Conservation (phyloP, 2,888 invertebrate species). For the Hydriomena furcata region DNA sequence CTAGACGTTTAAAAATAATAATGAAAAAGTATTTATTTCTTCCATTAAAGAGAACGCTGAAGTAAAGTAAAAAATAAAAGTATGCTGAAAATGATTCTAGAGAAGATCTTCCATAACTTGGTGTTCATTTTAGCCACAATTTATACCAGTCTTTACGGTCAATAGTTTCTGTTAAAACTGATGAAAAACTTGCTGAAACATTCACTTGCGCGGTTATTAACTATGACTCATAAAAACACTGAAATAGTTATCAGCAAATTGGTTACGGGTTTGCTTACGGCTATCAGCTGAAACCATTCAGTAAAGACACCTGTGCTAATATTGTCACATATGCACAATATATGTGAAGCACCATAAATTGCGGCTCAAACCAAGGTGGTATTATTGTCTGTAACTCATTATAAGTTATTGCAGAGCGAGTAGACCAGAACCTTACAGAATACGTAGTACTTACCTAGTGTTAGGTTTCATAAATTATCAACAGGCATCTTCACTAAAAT, state of each 20-base stretch:
- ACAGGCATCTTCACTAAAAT: too few species aligned
- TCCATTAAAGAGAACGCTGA: too few species aligned
- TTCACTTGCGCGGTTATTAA: not conserved
- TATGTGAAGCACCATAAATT: not conserved
- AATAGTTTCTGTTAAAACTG: not conserved
- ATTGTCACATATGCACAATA: constrained; percentile 4
- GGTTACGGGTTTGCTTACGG: constrained; percentile 11
- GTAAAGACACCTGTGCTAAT: constrained; percentile 18
- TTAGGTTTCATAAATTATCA: too few species aligned
- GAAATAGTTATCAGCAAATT: constrained; percentile 10
- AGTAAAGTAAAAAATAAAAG: not conserved
- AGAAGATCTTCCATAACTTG: too few species aligned
- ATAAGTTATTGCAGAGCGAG: not conserved
- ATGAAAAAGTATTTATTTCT: too few species aligned
- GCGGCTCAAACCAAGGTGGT: constrained; percentile 10
- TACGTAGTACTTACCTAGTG: too few species aligned
- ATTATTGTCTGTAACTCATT: constrained; percentile 4
- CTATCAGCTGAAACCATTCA: constrained; percentile 17
- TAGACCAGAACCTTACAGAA: not conserved
- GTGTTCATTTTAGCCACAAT: too few species aligned
- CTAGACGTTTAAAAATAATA: too few species aligned
- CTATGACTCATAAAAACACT: constrained; percentile 13
- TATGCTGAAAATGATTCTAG: not conserved
- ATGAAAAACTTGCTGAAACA: not conserved
- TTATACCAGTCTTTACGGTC: too few species aligned